Base-by-base conservation (phyloP, 1,140 invertebrate genomes). In the Solen grandis region DNA sequence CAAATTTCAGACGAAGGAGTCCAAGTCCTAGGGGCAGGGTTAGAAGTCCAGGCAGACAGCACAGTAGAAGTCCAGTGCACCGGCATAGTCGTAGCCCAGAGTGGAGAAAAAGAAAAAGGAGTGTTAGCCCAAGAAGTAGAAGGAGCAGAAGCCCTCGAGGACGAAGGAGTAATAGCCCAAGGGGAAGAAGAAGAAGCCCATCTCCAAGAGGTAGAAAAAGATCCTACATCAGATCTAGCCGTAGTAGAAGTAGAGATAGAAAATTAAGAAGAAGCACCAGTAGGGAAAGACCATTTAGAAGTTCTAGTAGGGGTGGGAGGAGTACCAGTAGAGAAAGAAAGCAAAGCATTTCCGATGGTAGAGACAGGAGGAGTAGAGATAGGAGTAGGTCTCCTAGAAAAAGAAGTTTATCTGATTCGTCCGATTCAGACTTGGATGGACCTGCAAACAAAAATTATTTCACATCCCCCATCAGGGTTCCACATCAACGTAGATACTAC, bases 361-460 rank as follows among this genome's bases (percentile, higher is more conserved):
- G 36, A 36, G 27, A 52, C 2, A 72, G 63, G 63, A 33, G 22
- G 22, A 25, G 50, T 16, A 69, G 66, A 33, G 16, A n/a, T 29
- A 69, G 55, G 16, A 25, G 35, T n/a, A 33, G 3, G 13, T 0
- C 14, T 38, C 22, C 27, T 5, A 52, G 35, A 46, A 33, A 25
- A 5, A 25, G 27, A 52, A 27, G n/a, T 68, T 14, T 69, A 22
- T 78, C 75, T 33, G 8, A 41, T 8, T 59, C 54, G 1, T 69
- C 75, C 31, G 75, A 78, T 66, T 78, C 75, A n/a, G 75, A 78
- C 31, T 31, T 46, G 59, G 75, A 78, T 78, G 75, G 63, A n/a
- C 75, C 75, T 55, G 75, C 73, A 16, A 74, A 76, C 65, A 73
- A 70, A 33, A 27, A 75, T 35, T 81, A 81, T 35, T 68, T 68